phyloP scores from a whole-genome alignment of 1,140 invertebrate species.

The Amyelois transitella region DNA sequence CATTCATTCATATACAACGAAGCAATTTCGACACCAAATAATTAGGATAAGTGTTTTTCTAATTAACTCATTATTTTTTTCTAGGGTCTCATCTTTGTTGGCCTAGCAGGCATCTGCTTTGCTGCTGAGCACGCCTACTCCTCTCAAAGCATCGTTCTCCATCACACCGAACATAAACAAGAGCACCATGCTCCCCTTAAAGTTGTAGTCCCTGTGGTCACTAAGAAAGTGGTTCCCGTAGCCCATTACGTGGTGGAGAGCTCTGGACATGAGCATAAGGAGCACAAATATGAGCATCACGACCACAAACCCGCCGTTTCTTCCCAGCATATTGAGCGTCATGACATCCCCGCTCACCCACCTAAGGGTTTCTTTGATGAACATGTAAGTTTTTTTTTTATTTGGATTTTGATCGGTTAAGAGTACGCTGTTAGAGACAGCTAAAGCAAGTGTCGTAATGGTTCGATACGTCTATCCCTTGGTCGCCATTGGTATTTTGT shows the following conservation, averaged over 20 bases:
- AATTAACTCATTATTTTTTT: not conserved
- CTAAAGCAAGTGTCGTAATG: too few relatives aligned
- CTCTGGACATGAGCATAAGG: slow-evolving; percentile 15
- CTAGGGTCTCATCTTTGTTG: slow-evolving; percentile 29
- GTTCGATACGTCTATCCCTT: too few relatives aligned
- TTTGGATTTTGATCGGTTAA: not conserved
- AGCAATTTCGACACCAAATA: not conserved
- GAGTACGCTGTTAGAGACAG: not conserved
- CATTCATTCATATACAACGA: not conserved
- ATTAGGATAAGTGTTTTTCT: not conserved
- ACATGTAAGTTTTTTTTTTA: slow-evolving; percentile 14
- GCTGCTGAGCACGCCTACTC: slow-evolving; percentile 9
- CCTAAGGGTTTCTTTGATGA: slow-evolving; percentile 16
- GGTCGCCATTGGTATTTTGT: too few relatives aligned
- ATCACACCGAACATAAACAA: slow-evolving; percentile 13
- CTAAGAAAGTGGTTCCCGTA: not conserved
- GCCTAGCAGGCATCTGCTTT: slow-evolving; percentile 12
- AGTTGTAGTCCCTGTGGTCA: not conserved
- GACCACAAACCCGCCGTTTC: slow-evolving; percentile 15
- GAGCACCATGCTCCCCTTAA: slow-evolving; percentile 13
- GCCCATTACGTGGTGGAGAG: slow-evolving; percentile 13
- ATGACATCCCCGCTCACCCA: slow-evolving; percentile 19
- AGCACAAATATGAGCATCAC: slow-evolving; percentile 4
- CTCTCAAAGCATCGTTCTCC: slow-evolving; percentile 13
- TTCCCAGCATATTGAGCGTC: slow-evolving; percentile 20